Conservation (phyloP, 2,888 invertebrate genomes). For the Parnassius mnemosyne region DNA sequence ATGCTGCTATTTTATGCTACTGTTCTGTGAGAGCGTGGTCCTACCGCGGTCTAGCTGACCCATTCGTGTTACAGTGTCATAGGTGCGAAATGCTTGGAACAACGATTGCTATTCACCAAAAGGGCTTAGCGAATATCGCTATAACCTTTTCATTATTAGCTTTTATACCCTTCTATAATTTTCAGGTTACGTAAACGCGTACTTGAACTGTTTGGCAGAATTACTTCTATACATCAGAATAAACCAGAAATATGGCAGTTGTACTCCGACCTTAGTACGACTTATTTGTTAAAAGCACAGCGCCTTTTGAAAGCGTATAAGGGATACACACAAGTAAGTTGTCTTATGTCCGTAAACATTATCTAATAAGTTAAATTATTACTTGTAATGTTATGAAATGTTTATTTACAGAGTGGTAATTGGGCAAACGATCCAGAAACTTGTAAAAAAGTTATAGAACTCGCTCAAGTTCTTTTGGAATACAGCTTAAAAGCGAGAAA, state of each 20-base stretch:
- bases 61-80: no score
- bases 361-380: no score
- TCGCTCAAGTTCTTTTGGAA: conserved; percentile 81
- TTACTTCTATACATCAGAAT: conserved; percentile 84
- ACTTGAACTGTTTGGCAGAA: conserved; percentile 86
- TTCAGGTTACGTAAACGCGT: conserved; percentile 76
- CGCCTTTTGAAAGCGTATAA: conserved; percentile 89
- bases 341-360: not conserved
- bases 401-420: conserved; percentile 53
- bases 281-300: conserved; percentile 82
- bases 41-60: no score
- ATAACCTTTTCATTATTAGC: not conserved
- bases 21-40: no score
- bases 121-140: no score
- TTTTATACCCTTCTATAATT: not conserved
- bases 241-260: conserved; percentile 90
- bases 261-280: conserved; percentile 86
- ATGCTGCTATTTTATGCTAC: no score
- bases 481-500: conserved; percentile 77
- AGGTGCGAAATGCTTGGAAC: no score
- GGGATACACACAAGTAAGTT: conserved; percentile 82
- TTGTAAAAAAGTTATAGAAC: conserved; percentile 82
- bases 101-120: no score
- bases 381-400: no score
- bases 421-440: conserved; percentile 81